Base-by-base conservation (phyloP, 1,140 invertebrate species). In the Cherax quadricarinatus region DNA sequence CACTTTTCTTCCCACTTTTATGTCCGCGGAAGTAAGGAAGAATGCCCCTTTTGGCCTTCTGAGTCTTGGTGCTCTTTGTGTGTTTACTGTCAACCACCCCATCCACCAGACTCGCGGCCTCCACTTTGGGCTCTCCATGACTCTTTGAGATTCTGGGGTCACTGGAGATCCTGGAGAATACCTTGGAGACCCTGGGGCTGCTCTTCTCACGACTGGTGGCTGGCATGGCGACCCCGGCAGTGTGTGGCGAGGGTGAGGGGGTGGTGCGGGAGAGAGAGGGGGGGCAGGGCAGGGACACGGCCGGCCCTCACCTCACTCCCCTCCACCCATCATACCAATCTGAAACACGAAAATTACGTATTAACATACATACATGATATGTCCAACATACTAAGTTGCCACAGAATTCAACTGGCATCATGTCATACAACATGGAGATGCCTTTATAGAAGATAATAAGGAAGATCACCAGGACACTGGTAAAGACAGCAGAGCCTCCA, bases 41-140 rank as follows among this genome's bases (percentile, higher is more conserved):
- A 18, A 91, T 51, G 79, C 90, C 62, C 90, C 85, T 91, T 73
- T 78, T 88, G 66, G 30, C 83, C 86, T 92, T 92, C 80, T 92
- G 88, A 75, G 78, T 51, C 86, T 78, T 88, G 48, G 86, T 24
- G 82, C 41, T 85, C 5, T 24, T 62, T 5, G 51, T 75, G 18
- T 48, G n/a, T 30, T 30, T 7, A 41, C 30, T 51, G 75, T 12
- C 16, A 18, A 62, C 0, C 24, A 53, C 14, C 10, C 21, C 51
- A 57, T 73, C 30, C 51, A 41, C 57, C 30, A 41, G 51, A n/a
- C n/a, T 10, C 41, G 41, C 88, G 60, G 70, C 88, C 88, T 9
- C 66, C 62, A 14, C 53, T 51, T 78, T 73, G 80, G 48, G 21
- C 88, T 89, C 81, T 79, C 66, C 60, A 18, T 53, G 48, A 14